A percentile compares a stretch with the other conserved stretches of the same genome.
Evolutionary conservation across 2,797 vertebrate genomes (phyloP).

Genomic region (Mormyrus hasselquistii): DNA sequence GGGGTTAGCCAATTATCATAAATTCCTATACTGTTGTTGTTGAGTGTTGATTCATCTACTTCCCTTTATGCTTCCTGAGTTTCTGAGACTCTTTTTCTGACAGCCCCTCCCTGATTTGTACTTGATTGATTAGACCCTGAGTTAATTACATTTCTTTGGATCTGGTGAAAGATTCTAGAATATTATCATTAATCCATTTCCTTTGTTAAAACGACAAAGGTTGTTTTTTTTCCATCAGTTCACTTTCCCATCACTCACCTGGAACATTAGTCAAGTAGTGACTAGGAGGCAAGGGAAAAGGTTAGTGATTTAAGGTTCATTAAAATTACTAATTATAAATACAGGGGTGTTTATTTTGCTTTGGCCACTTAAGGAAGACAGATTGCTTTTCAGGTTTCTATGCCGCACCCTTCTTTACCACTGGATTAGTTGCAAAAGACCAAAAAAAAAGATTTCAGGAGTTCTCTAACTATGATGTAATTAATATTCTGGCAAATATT

Average conservation of each 20-base stretch:
- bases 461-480: conserved; percentile 40
- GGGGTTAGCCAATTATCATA: conserved; percentile 54
- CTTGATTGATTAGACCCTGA: conserved; percentile 37
- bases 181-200: conserved; percentile 6
- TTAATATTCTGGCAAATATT: conserved; percentile 59
- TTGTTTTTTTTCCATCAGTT: background rate
- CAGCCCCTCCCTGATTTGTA: conserved; percentile 17
- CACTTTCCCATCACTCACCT: conserved; percentile 6
- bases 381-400: conserved; percentile 31
- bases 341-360: conserved; percentile 33
- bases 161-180: background rate
- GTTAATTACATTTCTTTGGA: conserved; percentile 16
- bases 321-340: conserved; percentile 24
- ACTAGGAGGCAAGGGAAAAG: conserved; percentile 3
- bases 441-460: conserved; percentile 25
- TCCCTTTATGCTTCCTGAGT: background rate
- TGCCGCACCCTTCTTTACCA: conserved; percentile 11
- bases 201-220: background rate
- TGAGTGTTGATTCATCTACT: background rate
- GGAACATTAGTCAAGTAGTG: conserved; percentile 14
- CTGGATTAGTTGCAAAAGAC: conserved; percentile 28
- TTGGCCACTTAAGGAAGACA: conserved; percentile 41
- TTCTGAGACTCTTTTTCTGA: conserved; percentile 17
- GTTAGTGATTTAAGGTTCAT: conserved; percentile 22
- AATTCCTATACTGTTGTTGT: conserved; percentile 30